A percentile compares a stretch with the other conserved stretches of the same genome.
These are phyloP conservation scores for Heloderma charlesbogerti DNA, from an alignment of 2,113 vertebrate species.

Conservation along the genomic window DNA sequence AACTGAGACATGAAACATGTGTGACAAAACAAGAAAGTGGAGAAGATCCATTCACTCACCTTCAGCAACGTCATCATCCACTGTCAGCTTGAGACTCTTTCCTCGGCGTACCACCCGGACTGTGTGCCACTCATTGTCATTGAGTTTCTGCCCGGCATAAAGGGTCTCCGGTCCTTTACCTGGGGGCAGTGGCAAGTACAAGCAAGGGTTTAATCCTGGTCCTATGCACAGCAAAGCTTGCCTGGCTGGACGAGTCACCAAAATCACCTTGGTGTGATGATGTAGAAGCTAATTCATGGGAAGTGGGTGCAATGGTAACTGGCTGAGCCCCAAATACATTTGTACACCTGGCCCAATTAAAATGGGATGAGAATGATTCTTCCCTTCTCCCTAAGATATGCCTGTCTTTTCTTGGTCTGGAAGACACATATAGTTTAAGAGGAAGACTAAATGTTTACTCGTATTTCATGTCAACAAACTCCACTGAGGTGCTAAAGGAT, in stretches of 20 bases:
- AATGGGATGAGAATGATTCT: not conserved
- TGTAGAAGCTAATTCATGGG: not conserved
- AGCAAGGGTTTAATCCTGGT: slow-evolving; percentile 59
- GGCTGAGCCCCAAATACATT: not conserved
- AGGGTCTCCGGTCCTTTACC: slow-evolving; percentile 97
- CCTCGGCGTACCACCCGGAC: slow-evolving; percentile 93
- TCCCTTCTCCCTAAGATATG: not conserved
- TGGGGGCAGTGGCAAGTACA: slow-evolving; percentile 72
- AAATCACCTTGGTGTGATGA: slow-evolving; percentile 78
- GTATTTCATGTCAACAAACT: not conserved
- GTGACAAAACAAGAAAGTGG: not conserved
- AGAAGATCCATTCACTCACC: slow-evolving; percentile 77
- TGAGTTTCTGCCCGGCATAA: slow-evolving; percentile 96
- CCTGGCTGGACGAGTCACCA: slow-evolving; percentile 20
- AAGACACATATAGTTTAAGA: not conserved
- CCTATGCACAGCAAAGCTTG: not conserved
- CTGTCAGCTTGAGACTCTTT: slow-evolving; percentile 91
- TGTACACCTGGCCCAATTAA: not conserved
- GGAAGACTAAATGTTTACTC: not conserved
- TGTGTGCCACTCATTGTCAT: slow-evolving; percentile 97
- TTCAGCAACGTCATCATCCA: slow-evolving; percentile 96
- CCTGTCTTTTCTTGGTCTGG: not conserved
- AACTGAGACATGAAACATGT: not conserved
- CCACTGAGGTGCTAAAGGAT: not conserved
- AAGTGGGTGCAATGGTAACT: not conserved